These are phyloP conservation scores for Peromyscus californicus DNA, from an alignment of 2,113 vertebrate genomes.

Conservation along the genomic window DNA sequence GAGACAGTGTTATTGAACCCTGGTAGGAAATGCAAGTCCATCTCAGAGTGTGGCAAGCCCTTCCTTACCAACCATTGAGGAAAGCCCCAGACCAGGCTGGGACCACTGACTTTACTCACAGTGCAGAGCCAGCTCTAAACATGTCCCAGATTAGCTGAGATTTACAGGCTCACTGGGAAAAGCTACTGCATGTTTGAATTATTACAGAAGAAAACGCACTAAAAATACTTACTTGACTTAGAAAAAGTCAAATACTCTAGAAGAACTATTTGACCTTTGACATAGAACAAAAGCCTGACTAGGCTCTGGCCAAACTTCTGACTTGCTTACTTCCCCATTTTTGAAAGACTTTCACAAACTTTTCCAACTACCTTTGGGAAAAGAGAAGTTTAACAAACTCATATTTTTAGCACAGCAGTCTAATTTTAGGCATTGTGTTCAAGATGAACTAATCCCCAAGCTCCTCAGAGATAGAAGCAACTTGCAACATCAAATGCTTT, in stretches of 20 bases:
- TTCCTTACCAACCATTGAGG: background rate
- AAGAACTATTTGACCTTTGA: constrained; percentile 81
- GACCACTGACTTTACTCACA: background rate
- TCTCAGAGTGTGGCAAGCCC: background rate
- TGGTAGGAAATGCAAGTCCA: background rate
- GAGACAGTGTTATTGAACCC: constrained; percentile 4
- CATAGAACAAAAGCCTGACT: constrained; percentile 82
- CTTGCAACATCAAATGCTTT: constrained; percentile 75
- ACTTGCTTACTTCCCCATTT: constrained; percentile 79
- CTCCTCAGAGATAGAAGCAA: constrained; percentile 74
- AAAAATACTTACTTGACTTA: constrained; percentile 80
- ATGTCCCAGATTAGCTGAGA: constrained; percentile 65
- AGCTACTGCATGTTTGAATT: constrained; percentile 77
- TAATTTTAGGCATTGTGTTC: constrained; percentile 80
- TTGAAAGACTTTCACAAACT: constrained; percentile 75
- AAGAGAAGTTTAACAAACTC: constrained; percentile 79
- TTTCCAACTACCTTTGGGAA: constrained; percentile 82
- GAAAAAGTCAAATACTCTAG: constrained; percentile 79
- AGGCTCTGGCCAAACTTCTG: constrained; percentile 77
- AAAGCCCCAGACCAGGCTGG: background rate
- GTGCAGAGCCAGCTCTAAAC: constrained; percentile 26
- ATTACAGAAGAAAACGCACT: constrained; percentile 79
- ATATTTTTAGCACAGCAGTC: constrained; percentile 78
- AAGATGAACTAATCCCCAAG: constrained; percentile 75
- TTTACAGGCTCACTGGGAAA: constrained; percentile 77